Base-by-base conservation (phyloP, 2,797 vertebrate species). In the Sebastes trivittatus region DNA sequence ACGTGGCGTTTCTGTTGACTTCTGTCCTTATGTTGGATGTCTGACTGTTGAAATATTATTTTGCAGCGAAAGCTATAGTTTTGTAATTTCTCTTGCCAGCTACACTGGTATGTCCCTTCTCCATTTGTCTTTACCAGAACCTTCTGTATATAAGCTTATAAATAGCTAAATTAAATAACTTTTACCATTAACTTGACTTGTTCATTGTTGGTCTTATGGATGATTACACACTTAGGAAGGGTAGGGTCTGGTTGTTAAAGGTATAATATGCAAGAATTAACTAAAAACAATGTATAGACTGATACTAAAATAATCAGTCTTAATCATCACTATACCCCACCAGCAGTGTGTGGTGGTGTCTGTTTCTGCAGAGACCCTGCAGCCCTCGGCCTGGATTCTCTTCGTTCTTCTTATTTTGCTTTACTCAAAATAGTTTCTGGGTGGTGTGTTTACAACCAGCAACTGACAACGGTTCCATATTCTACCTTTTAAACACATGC, bases 71-170 rank as follows among this genome's bases (percentile, higher is more conserved):
- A 49, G 2, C 27, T 13, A 46, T 46, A 46, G 6, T 18, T 46
- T 32, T 30, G 59, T 36, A 2, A 23, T 61, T 20, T 70, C 1
- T 63, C 7, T 32, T 14, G 2, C 25, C 46, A 64, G 25, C 63
- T 22, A 7, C 46, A 9, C 34, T 54, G 6, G 8, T 34, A 2
- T 46, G 7, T 34, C 32, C 6, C 6, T 42, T 49, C n/a, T 68
- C 3, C 16, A 29, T 87, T 80, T 80, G 34, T 86, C 61, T 54
- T n/a, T 46, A 69, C 22, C 29, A n/a, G 20, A 80, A 64, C 61
- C 16, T 75, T 88, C 55, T 89, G 83, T 92, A 71, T 56, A 84
- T 84, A 80, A 58, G 23, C 56, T 62, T 56, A 7, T 42, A 42
- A 6, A 34, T 10, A 29, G 20, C 70, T 71, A 60, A 83, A 89